Evolutionary conservation across 1,140 invertebrate species (phyloP), one percentile per base, ranked within the genome.

Genomic region (Orchesella cincta): DNA sequence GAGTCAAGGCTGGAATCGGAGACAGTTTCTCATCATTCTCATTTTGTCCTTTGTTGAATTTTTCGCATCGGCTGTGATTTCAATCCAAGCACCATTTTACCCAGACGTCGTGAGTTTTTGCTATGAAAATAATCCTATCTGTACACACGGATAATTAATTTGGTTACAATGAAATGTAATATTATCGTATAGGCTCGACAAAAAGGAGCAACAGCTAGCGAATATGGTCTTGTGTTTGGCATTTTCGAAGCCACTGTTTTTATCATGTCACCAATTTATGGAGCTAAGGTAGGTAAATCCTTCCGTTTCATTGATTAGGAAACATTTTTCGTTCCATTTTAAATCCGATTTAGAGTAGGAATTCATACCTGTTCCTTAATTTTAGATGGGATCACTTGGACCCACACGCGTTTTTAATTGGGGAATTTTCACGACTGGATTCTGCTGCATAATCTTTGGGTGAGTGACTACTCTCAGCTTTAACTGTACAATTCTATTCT

Each of bases 181-280:
- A 8, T 46, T 46, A 18, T 18, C 54, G 5, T 67, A 77, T 86
- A 95, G 93, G 94, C 94, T 18, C 91, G 93, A 82, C 88, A 88
- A 57, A 96, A 96, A 89, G 93, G 94, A 54, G 93, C 93, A 5
- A 89, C 91, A 14, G 90, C 94, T 0, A 92, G 93, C 26, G 93
- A 96, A 82, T 95, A 95, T 87, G 95, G 95, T 1, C 86, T 97
- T 52, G 94, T 98, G 0, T 97, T 98, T 85, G 95, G 95, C 0
- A 88, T 94, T 39, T 98, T 96, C 86, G 94, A 98, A 84, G 85
- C 97, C n/a, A 90, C 94, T 0, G 94, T 96, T 29, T 95, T 97
- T 84, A 83, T 95, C 14, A 89, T 94, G 46, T 94, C 94, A 82
- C 95, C 95, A 0, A 80, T 97, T 14, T 96, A 95, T 85, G 95